A percentile compares a stretch with the other conserved stretches of the same genome.
These are phyloP conservation scores for Temnothorax unifasciatus DNA, from an alignment of 2,888 invertebrate genomes.

Conservation along the genomic window DNA sequence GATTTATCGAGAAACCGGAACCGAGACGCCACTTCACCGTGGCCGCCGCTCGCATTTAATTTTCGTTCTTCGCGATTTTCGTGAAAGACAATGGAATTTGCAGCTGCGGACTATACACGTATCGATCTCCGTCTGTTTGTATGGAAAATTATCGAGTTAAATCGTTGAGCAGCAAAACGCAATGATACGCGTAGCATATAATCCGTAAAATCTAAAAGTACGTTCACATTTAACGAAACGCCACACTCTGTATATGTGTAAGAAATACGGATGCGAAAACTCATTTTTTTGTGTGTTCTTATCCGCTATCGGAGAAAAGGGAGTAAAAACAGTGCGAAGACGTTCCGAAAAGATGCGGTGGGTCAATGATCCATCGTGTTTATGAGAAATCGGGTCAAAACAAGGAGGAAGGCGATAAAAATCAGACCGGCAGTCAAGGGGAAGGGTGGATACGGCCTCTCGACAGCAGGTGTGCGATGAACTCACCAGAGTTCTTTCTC, in stretches of 20 bases:
- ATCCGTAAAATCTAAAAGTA: background rate
- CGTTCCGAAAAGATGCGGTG: slow-evolving; percentile 7
- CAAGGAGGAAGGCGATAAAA: slow-evolving; percentile 77
- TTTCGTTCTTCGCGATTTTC: slow-evolving; percentile 17
- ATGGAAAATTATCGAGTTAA: background rate
- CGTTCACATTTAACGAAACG: no score
- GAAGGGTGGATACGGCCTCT: slow-evolving; percentile 69
- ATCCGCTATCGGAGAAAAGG: slow-evolving; percentile 63
- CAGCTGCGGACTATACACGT: background rate
- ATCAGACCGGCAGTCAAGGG: slow-evolving; percentile 70
- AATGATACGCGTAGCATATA: background rate
- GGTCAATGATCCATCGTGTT: slow-evolving; percentile 55
- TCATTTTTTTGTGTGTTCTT: background rate
- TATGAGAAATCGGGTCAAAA: slow-evolving; percentile 76
- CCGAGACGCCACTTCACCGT: slow-evolving; percentile 60
- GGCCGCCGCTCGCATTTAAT: slow-evolving; percentile 4
- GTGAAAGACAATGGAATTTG: slow-evolving; percentile 25
- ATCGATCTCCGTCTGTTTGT: background rate
- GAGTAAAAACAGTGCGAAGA: slow-evolving; percentile 68
- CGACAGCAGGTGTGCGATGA: slow-evolving; percentile 80
- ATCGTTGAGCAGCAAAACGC: background rate
- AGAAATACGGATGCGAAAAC: background rate
- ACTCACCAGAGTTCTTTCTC: slow-evolving; percentile 72
- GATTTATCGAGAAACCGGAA: slow-evolving; percentile 86
- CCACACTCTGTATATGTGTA: no score